Base-by-base conservation (phyloP, 2,888 invertebrate genomes). In the Tetragonisca angustula region DNA sequence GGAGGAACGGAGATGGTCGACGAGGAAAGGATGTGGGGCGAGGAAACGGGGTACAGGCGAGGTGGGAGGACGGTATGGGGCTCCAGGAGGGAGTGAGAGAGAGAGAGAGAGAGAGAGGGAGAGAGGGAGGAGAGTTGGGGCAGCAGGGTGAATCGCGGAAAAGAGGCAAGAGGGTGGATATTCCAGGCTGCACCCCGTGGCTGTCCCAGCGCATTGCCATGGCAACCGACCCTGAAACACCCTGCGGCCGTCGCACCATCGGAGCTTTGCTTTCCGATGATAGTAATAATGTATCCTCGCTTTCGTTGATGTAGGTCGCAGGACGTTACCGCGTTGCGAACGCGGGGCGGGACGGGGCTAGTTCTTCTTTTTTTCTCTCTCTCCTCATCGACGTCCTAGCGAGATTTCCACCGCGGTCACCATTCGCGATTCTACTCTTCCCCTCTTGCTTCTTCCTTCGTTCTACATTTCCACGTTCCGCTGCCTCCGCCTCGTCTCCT, bases 251-350 rank as follows among this genome's bases (percentile, higher is more conserved):
- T 90, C 91, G 91, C 89, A 90, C 90, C 91, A 91, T 91, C 90
- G 90, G 89, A 90, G 93, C 93, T 93, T 92, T 92, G 93, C 92
- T 93, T 93, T 92, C 91, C 94, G 92, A 94, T 93, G 93, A 91
- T 92, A 92, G 93, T 92, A 93, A 93, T 93, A 93, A 93, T 92
- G 92, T 92, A 93, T 93, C 92, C 91, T 89, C 83, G 86, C 87
- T 90, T 86, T 84, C 90, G 91, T 92, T 92, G 92, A 93, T 92
- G 92, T 93, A 93, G 93, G 93, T 93, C 93, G 92, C 92, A 92
- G 91, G 90, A 91, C 85, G 81, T 73, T 77, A 43, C 76, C 67
- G 24, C 54, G 68, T 62, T 27, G n/a, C 74, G 43, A 70, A 71
- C 49, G 61, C 49, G 61, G 50, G 21, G 27, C 27, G 27, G 27